Evolutionary conservation across 2,888 invertebrate species (phyloP).

Genomic region (Alentia gelatinosa): DNA sequence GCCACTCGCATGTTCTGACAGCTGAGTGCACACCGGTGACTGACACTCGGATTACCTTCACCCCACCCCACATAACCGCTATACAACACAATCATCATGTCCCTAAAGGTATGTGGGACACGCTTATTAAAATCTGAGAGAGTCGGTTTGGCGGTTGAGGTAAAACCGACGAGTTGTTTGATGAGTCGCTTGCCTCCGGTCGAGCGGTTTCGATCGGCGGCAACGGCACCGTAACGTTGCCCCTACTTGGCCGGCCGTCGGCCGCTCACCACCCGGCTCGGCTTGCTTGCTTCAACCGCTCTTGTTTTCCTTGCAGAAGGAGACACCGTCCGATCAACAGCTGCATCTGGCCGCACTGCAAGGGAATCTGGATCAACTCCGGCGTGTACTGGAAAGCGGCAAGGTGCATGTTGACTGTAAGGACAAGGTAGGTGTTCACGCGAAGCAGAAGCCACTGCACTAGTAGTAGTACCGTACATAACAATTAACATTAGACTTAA

Average conservation of each 20-base stretch:
- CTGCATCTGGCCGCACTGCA: slow-evolving; percentile 93
- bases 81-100: neutral
- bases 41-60: neutral
- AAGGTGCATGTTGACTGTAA: slow-evolving; percentile 96
- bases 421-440: slow-evolving; percentile 92
- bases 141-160: neutral
- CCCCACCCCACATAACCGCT: neutral
- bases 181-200: neutral
- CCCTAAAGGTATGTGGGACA: neutral
- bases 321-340: slow-evolving; percentile 94
- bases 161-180: neutral
- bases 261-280: neutral
- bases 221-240: neutral
- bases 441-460: too few species aligned
- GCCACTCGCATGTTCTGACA: neutral
- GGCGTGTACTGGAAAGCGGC: slow-evolving; percentile 92
- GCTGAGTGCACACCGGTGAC: neutral
- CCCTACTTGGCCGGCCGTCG: neutral
- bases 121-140: neutral
- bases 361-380: slow-evolving; percentile 89
- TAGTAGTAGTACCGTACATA: too few species aligned
- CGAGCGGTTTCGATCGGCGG: neutral
- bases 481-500: too few species aligned
- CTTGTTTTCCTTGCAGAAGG: slow-evolving; percentile 77
- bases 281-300: neutral